Conservation (phyloP, 2,888 invertebrate species). For the Cryptocephalus moraei region DNA sequence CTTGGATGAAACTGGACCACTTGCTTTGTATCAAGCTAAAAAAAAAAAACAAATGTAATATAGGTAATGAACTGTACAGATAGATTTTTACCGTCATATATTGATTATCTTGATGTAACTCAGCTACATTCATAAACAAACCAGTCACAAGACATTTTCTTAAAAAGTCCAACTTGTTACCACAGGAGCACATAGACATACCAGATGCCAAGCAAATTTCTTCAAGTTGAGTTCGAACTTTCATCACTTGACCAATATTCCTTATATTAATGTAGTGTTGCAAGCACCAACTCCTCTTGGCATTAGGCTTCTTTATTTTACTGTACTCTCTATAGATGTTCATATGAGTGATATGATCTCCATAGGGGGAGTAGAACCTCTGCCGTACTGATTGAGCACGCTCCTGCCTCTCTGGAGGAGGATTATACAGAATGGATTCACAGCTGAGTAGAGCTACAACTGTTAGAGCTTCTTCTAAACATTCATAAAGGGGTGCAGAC, state of each 20-base stretch:
- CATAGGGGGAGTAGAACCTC: slow-evolving; percentile 76
- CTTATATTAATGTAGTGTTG: slow-evolving; percentile 79
- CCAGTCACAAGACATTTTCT: slow-evolving; percentile 74
- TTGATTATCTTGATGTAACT: slow-evolving; percentile 59
- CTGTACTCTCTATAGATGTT: slow-evolving; percentile 75
- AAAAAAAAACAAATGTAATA: slow-evolving; percentile 13
- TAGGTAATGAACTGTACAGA: neutral
- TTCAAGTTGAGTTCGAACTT: slow-evolving; percentile 70
- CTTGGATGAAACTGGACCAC: slow-evolving; percentile 78
- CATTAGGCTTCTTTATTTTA: slow-evolving; percentile 45
- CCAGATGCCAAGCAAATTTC: slow-evolving; percentile 51
- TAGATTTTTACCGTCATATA: slow-evolving; percentile 51
- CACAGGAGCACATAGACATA: slow-evolving; percentile 54
- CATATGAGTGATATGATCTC: slow-evolving; percentile 85
- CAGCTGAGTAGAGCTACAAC: slow-evolving; percentile 81
- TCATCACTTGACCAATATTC: slow-evolving; percentile 70
- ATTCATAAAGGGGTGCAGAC: slow-evolving; percentile 63
- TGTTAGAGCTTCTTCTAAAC: slow-evolving; percentile 72
- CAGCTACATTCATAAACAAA: slow-evolving; percentile 78
- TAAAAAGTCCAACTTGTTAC: slow-evolving; percentile 50
- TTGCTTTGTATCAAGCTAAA: slow-evolving; percentile 51
- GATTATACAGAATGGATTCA: slow-evolving; percentile 73
- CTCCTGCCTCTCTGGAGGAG: slow-evolving; percentile 58
- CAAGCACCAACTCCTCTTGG: slow-evolving; percentile 67
- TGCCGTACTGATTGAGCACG: slow-evolving; percentile 60